These are phyloP conservation scores for Bembecia ichneumoniformis DNA, from an alignment of 2,888 invertebrate genomes.

Conservation along the genomic window DNA sequence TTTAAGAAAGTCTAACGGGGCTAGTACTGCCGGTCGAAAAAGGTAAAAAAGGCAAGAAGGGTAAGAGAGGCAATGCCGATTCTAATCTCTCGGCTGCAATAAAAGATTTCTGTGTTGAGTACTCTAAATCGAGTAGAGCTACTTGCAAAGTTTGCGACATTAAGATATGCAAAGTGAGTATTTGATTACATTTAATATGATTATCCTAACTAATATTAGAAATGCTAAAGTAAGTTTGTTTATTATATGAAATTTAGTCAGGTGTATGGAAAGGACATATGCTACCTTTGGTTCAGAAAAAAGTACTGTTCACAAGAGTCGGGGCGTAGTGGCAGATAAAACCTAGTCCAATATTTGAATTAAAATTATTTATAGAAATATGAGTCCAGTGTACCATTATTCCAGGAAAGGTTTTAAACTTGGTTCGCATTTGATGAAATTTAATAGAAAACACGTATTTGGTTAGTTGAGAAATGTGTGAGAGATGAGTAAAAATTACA, in stretches of 20 bases:
- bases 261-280: not conserved
- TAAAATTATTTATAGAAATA: no score
- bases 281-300: no score
- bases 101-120: constrained; percentile 84
- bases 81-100: constrained; percentile 30
- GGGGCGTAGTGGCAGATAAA: no score
- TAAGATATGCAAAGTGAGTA: constrained; percentile 82
- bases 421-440: no score
- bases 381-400: no score
- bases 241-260: not conserved
- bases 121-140: constrained; percentile 88
- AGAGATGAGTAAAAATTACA: not conserved
- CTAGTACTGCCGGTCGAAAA: constrained; percentile 56
- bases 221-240: no score
- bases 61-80: constrained; percentile 33
- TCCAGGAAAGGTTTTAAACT: no score
- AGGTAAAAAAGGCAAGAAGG: constrained; percentile 65
- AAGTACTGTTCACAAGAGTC: no score
- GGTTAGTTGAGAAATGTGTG: no score
- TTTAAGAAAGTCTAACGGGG: constrained; percentile 23
- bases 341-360: no score
- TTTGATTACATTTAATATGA: not conserved
- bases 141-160: constrained; percentile 87
- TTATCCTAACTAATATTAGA: no score
- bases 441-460: no score